Evolutionary conservation across 1,140 invertebrate species (phyloP), one percentile per base, ranked within the genome.

Genomic region (Gerris buenoi): DNA sequence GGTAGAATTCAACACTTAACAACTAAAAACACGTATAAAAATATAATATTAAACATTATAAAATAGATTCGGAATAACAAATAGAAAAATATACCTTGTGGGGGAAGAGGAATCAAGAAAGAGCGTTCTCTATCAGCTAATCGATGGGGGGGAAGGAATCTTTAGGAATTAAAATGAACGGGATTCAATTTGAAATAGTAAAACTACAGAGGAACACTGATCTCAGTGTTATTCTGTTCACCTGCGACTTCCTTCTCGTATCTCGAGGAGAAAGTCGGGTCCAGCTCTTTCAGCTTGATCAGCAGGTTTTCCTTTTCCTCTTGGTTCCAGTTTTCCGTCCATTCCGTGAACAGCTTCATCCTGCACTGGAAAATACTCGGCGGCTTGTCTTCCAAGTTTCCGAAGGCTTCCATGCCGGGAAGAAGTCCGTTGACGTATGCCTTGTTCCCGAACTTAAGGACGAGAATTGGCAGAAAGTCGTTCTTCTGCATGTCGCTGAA

Each of bases 321-420:
- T 60, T 85, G 81, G 58, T 83, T 83, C 92, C 92, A 95, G 71
- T 84, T 86, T 65, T 84, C 81, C 73, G 85, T 88, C 92, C 92
- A 95, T 77, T 93, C 87, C 73, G 84, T 83, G 74, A 94, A 93
- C 14, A 94, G 76, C 78, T 94, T 93, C 73, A 94, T 85, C 64
- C 91, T 83, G 75, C 91, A 94, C 75, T 93, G 87, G 75, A 93
- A 95, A 67, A 95, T 81, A 72, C 85, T 91, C 71, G 91, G 88
- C 33, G 90, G 91, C 72, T 86, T 87, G 15, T 77, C 74, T 33
- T 79, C 76, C 68, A 88, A 84, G 70, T 83, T 80, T 58, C 81
- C 81, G 22, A 90, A 76, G 68, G 78, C 80, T 33, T 86, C 83
- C 71, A 93, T 80, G 13, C 82, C 83, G 64, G 85, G 81, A 15